A percentile compares a stretch with the other conserved stretches of the same genome.
Evolutionary conservation across 1,140 invertebrate genomes (phyloP).

Genomic region (Aphelinus atriplicis): DNA sequence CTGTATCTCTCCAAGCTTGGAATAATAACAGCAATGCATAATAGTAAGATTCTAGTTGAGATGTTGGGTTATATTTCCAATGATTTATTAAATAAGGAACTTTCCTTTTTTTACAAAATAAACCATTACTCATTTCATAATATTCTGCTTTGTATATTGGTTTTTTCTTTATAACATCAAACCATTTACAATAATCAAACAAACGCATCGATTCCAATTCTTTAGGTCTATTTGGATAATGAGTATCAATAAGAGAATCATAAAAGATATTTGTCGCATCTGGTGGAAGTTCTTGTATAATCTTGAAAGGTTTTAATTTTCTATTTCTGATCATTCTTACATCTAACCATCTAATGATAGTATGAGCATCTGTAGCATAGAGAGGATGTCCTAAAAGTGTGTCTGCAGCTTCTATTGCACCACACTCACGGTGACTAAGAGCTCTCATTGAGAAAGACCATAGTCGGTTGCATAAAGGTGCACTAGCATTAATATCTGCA

Average conservation of each 20-base stretch:
- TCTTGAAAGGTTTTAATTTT: constrained; percentile 48
- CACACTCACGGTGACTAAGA: constrained; percentile 52
- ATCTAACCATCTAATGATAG: constrained; percentile 55
- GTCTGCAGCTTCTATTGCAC: constrained; percentile 53
- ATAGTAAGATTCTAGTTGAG: constrained; percentile 42
- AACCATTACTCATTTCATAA: constrained; percentile 17
- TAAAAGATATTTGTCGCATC: constrained; percentile 48
- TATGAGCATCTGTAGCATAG: constrained; percentile 52
- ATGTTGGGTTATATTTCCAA: constrained; percentile 41
- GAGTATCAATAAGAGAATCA: constrained; percentile 44
- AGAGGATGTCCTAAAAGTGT: constrained; percentile 51
- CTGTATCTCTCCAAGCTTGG: constrained; percentile 41
- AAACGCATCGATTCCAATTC: constrained; percentile 36
- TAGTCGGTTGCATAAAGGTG: constrained; percentile 40
- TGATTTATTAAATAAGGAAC: constrained; percentile 44
- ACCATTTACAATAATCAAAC: constrained; percentile 45
- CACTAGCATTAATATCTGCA: constrained; percentile 25
- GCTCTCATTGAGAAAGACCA: constrained; percentile 45
- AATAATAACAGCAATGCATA: constrained; percentile 43
- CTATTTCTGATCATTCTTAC: constrained; percentile 48
- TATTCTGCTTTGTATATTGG: constrained; percentile 25
- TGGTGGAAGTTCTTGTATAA: constrained; percentile 44
- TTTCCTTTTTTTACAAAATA: constrained; percentile 43
- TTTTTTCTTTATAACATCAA: constrained; percentile 39
- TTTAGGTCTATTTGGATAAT: constrained; percentile 46